A percentile compares a stretch with the other conserved stretches of the same genome.
Evolutionary conservation across 2,888 invertebrate species (phyloP).

Genomic region (Malthinus seriepunctatus): DNA sequence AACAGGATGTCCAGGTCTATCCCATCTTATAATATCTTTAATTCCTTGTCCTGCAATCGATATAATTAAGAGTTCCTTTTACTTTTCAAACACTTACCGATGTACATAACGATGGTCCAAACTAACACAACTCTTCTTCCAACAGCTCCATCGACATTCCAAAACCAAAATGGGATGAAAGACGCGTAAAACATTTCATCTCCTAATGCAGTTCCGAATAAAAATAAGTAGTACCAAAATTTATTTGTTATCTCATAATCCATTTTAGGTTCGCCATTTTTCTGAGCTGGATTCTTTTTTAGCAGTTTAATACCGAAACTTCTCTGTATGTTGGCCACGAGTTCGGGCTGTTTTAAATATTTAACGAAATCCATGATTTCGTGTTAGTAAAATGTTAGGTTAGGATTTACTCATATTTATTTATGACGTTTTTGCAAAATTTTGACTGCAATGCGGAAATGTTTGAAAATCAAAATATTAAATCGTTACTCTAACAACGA

Average conservation of each 20-base stretch:
- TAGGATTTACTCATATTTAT: conserved; percentile 2
- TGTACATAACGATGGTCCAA: conserved; percentile 83
- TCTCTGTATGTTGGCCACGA: conserved; percentile 78
- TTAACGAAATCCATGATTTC: conserved; percentile 56
- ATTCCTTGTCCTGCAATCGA: conserved; percentile 74
- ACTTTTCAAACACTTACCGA: conserved; percentile 60
- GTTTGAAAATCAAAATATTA: neutral
- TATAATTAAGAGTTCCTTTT: neutral
- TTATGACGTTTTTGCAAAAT: no score
- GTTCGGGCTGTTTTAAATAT: conserved; percentile 72
- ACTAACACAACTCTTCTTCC: conserved; percentile 80
- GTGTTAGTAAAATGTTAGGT: conserved; percentile 5
- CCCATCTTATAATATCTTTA: conserved; percentile 87
- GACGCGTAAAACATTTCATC: conserved; percentile 89
- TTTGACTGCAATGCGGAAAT: neutral
- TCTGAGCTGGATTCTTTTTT: conserved; percentile 46
- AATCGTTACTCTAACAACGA: no score
- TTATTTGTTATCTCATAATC: conserved; percentile 65
- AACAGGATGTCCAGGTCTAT: conserved; percentile 84
- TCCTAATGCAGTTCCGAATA: conserved; percentile 83
- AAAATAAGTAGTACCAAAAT: conserved; percentile 84
- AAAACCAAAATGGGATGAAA: conserved; percentile 94
- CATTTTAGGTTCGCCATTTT: conserved; percentile 47
- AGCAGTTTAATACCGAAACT: conserved; percentile 69
- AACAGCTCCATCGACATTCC: conserved; percentile 90